A percentile compares a stretch with the other conserved stretches of the same genome.
Conservation (phyloP, 2,113 vertebrate species). For the Syrrhaptes paradoxus region DNA sequence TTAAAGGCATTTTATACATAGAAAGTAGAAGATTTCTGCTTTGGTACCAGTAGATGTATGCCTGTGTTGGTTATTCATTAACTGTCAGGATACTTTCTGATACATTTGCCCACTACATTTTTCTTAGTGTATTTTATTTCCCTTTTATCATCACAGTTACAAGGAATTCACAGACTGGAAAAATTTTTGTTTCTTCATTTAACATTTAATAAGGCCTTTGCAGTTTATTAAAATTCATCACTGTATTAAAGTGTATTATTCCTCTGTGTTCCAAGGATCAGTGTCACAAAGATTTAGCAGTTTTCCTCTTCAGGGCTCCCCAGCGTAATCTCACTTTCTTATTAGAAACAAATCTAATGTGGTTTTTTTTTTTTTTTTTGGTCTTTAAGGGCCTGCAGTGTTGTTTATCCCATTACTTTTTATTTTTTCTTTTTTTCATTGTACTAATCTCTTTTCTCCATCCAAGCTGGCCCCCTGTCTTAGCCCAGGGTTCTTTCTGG, state of each 20-base stretch:
- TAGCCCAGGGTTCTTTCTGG: not conserved
- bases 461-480: not conserved
- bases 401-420: not conserved
- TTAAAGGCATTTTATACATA: not conserved
- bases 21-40: slow-evolving; percentile 14
- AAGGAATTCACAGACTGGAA: not conserved
- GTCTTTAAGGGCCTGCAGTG: not conserved
- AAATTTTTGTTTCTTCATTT: slow-evolving; percentile 49
- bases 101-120: not conserved
- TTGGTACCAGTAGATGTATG: slow-evolving; percentile 11
- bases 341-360: slow-evolving; percentile 8
- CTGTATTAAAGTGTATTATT: slow-evolving; percentile 48
- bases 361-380: slow-evolving; percentile 26
- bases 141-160: not conserved
- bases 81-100: no score
- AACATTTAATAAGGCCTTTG: slow-evolving; percentile 20
- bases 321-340: slow-evolving; percentile 5
- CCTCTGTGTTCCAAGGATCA: not conserved
- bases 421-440: not conserved
- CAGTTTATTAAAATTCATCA: slow-evolving; percentile 17
- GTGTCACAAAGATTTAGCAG: not conserved
- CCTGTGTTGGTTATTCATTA: no score
- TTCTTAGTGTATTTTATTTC: slow-evolving; percentile 28
- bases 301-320: slow-evolving; percentile 36
- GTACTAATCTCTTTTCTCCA: not conserved